Evolutionary conservation across 2,888 invertebrate species (phyloP).

Genomic region (Cerastoderma edule): DNA sequence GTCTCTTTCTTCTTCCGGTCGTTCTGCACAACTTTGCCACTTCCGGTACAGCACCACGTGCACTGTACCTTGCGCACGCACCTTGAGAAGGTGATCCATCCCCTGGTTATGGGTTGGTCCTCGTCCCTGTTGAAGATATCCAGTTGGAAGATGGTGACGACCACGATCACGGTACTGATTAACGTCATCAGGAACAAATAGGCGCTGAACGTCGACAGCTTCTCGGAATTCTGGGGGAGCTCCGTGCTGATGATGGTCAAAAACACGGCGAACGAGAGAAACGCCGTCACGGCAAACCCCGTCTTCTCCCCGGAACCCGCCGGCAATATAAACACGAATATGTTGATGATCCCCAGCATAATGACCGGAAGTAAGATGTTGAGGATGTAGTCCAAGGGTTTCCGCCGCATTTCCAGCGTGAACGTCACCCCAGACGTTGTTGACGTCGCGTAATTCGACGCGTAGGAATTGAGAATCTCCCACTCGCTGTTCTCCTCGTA

Average conservation of each 20-base stretch:
- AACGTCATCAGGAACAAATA: slow-evolving; percentile 59
- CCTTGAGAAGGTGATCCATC: slow-evolving; percentile 17
- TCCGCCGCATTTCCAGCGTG: slow-evolving; percentile 54
- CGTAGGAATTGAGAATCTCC: slow-evolving; percentile 39
- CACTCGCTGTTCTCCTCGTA: slow-evolving; percentile 60
- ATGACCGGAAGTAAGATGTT: slow-evolving; percentile 61
- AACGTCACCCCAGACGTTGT: slow-evolving; percentile 53
- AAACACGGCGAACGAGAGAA: slow-evolving; percentile 64
- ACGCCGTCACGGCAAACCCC: slow-evolving; percentile 60
- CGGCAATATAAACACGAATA: slow-evolving; percentile 62
- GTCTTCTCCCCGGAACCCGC: slow-evolving; percentile 61
- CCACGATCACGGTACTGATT: slow-evolving; percentile 51
- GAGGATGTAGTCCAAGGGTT: slow-evolving; percentile 60
- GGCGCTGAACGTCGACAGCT: slow-evolving; percentile 50
- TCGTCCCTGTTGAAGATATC: slow-evolving; percentile 45
- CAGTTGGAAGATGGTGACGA: slow-evolving; percentile 51
- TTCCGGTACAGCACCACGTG: slow-evolving; percentile 41
- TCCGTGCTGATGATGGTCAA: slow-evolving; percentile 62
- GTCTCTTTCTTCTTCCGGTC: slow-evolving; percentile 23
- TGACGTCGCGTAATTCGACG: slow-evolving; percentile 28
- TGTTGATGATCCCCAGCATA: slow-evolving; percentile 55
- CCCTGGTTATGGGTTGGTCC: slow-evolving; percentile 36
- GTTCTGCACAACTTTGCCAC: slow-evolving; percentile 29
- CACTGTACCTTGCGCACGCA: slow-evolving; percentile 27
- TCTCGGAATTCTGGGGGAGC: slow-evolving; percentile 59